A percentile compares a stretch with the other conserved stretches of the same genome.
phyloP scores from a whole-genome alignment of 2,888 invertebrate species.

The Bhutanitis thaidina region DNA sequence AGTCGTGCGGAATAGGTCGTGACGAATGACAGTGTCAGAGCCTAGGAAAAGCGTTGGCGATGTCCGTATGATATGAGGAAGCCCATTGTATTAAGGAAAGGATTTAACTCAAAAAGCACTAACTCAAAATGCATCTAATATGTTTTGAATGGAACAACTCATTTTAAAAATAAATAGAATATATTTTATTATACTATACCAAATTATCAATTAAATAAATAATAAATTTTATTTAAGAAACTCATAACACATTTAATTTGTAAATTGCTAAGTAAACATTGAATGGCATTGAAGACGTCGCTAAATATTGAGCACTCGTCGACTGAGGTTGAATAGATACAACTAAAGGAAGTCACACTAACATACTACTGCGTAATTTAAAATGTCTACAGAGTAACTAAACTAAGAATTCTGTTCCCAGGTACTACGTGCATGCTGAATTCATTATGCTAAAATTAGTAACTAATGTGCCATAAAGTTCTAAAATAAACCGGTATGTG shows the following conservation, averaged over 20 bases:
- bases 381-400: conserved; percentile 51
- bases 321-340: not conserved
- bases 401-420: conserved; percentile 54
- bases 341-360: conserved; percentile 18
- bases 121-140: no score
- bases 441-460: conserved; percentile 62
- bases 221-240: not conserved
- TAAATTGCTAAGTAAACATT: conserved; percentile 18
- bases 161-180: no score
- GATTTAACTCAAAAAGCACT: not conserved
- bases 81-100: conserved; percentile 7
- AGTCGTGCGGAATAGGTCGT: conserved; percentile 53
- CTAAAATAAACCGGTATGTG: conserved; percentile 55
- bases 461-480: conserved; percentile 49
- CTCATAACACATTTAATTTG: not conserved
- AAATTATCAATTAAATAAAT: not conserved
- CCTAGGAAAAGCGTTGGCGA: conserved; percentile 2
- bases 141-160: no score
- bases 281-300: conserved; percentile 15
- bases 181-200: no score
- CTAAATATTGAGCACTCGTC: conserved; percentile 10
- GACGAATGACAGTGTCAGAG: conserved; percentile 20
- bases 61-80: not conserved
- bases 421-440: conserved; percentile 65
- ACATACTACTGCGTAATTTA: conserved; percentile 40